A percentile compares a stretch with the other conserved stretches of the same genome.
Conservation (phyloP, 2,797 vertebrate genomes). For the Hylomyscus alleni region DNA sequence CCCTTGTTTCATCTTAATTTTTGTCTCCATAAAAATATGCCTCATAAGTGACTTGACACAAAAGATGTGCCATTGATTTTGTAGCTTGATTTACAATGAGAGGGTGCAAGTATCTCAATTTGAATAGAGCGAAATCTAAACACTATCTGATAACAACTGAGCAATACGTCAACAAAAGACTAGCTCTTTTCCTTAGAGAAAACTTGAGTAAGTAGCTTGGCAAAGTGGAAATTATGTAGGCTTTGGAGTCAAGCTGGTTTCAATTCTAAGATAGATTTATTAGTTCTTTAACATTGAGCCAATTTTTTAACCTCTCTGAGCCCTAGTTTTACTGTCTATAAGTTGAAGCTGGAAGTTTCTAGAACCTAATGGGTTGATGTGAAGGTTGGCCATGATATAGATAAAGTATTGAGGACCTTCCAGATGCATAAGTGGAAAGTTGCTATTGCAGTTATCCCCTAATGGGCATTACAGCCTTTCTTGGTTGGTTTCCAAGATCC, state of each 20-base stretch:
- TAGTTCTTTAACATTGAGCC: conserved; percentile 42
- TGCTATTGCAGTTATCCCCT: conserved; percentile 58
- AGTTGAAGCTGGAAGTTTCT: conserved; percentile 49
- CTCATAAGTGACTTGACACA: conserved; percentile 33
- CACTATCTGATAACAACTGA: conserved; percentile 44
- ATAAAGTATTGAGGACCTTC: background rate
- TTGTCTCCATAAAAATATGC: background rate
- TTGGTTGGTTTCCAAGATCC: conserved; percentile 54
- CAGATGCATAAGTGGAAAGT: conserved; percentile 55
- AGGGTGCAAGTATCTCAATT: background rate
- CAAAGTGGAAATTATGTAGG: conserved; percentile 41
- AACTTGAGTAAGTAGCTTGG: conserved; percentile 31
- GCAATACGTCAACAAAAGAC: conserved; percentile 36
- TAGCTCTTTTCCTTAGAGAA: conserved; percentile 30
- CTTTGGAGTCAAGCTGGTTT: conserved; percentile 54
- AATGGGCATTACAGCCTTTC: conserved; percentile 54
- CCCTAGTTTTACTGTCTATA: conserved; percentile 44
- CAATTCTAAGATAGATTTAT: conserved; percentile 47
- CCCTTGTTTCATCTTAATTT: conserved; percentile 39
- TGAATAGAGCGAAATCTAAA: conserved; percentile 42
- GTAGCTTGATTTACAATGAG: conserved; percentile 21
- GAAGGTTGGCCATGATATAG: conserved; percentile 47
- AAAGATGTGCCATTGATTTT: conserved; percentile 38
- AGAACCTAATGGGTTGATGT: conserved; percentile 19
- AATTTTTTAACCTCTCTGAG: conserved; percentile 69